Base-by-base conservation (phyloP, 30 jellyfish, hydroid and myxozoan species). In the Chrysaora quinquecirrha region DNA sequence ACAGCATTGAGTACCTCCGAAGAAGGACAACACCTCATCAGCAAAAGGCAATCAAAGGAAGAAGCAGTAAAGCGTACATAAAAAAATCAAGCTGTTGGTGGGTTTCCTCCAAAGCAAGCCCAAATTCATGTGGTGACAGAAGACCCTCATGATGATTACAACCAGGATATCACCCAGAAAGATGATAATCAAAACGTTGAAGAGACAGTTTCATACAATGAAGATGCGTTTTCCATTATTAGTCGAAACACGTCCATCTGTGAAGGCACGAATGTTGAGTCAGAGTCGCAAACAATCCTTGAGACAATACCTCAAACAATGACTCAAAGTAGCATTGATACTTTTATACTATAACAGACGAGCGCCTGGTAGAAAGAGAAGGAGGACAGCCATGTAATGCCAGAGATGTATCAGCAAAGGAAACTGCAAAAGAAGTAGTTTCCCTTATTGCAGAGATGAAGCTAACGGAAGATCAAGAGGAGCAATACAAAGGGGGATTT, bases 81-180 rank as follows among this genome's bases (percentile, higher is more conserved):
- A 9, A 52, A 4, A 16, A 20, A 52, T 52, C 9, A 32, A 21
- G 34, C 67, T 23, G 25, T 25, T 1, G 16, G 47, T 46, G 66
- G 7, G 29, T 25, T 22, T 19, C 82, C 68, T 16, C 82, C 82
- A 70, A 70, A 70, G 67, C 82, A 70, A 70, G 67, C 82, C 16
- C 27, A 47, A 25, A n/a, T 70, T 70, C 68, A 70, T 12, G 69
- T 46, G 19, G 82, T 19, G 21, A n/a, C n/a, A 14, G 82, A 70
- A 18, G 35, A 70, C 54, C 6, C 11, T 38, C 11, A 3, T 3
- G 14, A 14, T 38, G 14, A 38, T 14, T 6, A 38, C 54, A 38
- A 38, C 54, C 54, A 14, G 14, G n/a, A n/a, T n/a, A n/a, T n/a
- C n/a, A n/a, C n/a, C n/a, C n/a, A n/a, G n/a, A n/a, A n/a, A n/a